Percentiles rank a stretch among this genome's conserved stretches.
phyloP scores from a whole-genome alignment of 1,140 invertebrate genomes.

The Drosophila mojavensis region DNA sequence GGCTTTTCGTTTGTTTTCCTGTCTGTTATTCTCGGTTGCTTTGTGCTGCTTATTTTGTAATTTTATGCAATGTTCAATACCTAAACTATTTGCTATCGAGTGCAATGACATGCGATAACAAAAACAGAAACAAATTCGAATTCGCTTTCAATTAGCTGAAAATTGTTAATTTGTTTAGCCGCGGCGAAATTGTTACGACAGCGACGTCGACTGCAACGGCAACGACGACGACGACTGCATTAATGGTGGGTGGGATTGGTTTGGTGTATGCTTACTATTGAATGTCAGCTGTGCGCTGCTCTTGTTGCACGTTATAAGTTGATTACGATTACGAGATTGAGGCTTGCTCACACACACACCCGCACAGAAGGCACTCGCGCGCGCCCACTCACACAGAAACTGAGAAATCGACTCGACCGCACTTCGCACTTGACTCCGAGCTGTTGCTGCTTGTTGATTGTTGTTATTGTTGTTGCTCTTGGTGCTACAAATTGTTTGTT shows the following conservation, averaged over 20 bases:
- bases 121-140: conserved; percentile 32
- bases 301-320: conserved; percentile 53
- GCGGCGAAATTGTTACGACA: conserved; percentile 54
- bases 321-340: conserved; percentile 49
- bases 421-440: conserved; percentile 48
- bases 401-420: conserved; percentile 7
- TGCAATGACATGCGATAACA: conserved; percentile 61
- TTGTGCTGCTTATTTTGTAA: conserved; percentile 47
- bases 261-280: conserved; percentile 42
- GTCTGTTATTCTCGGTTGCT: conserved; percentile 25
- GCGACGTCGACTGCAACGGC: conserved; percentile 34
- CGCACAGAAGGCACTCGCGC: conserved; percentile 5
- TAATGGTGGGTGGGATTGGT: not conserved
- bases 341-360: conserved; percentile 32
- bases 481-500: conserved; percentile 17
- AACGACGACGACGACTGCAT: conserved; percentile 32
- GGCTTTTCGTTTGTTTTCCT: conserved; percentile 24
- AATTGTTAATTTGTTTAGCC: conserved; percentile 48
- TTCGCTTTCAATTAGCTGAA: conserved; percentile 69
- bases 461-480: conserved; percentile 14
- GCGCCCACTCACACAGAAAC: conserved; percentile 26
- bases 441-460: conserved; percentile 27
- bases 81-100: conserved; percentile 45
- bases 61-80: conserved; percentile 55
- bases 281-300: conserved; percentile 51